Base-by-base conservation (phyloP, 2,888 invertebrate genomes). In the Scaptodrosophila latifasciaeformis region DNA sequence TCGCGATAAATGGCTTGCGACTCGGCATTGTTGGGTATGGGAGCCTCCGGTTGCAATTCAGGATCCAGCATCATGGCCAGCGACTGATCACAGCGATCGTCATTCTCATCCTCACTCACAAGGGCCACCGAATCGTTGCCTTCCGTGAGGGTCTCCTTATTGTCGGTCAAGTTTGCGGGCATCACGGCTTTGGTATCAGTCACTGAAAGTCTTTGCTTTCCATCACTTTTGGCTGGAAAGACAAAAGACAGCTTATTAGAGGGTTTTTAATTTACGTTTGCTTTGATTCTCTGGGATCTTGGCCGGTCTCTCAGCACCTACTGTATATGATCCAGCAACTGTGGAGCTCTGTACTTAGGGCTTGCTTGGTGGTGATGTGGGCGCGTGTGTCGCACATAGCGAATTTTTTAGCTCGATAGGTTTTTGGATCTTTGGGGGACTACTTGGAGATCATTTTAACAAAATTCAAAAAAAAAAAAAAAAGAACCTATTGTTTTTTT, bases 1-100 rank as follows among this genome's bases (percentile, higher is more conserved):
- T 96, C 94, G 66, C 96, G 92, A 83, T 93, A 97, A 78, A 97
- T 93, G 65, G 92, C 89, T 84, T 93, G 90, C 48, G 96, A 97
- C 85, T 93, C 91, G 13, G 91, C 90, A 80, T 90, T 90, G 75
- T 88, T 89, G 69, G 91, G 89, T 87, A 95, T 93, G 12, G 97
- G 96, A 31, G 93, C 92, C 58, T 77, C 90, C 2, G 97, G 97
- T 72, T 94, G 89, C 52, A 95, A 87, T 80, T 94, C 93, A 0
- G 92, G 91, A 84, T 95, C 94, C 65, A 96, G 87, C 86, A 95
- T 90, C 85, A 93, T 90, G 86, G 92, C 91, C 86, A 89, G 85
- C 57, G 88, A 88, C 51, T 88, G 83, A 40, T 89, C 86, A 70
- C 79, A 80, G 17, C 71, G 75, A 44, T 64, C 64, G 7, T 65